phyloP scores from a whole-genome alignment of 2,888 invertebrate genomes.

The Ophion obscuratus region DNA sequence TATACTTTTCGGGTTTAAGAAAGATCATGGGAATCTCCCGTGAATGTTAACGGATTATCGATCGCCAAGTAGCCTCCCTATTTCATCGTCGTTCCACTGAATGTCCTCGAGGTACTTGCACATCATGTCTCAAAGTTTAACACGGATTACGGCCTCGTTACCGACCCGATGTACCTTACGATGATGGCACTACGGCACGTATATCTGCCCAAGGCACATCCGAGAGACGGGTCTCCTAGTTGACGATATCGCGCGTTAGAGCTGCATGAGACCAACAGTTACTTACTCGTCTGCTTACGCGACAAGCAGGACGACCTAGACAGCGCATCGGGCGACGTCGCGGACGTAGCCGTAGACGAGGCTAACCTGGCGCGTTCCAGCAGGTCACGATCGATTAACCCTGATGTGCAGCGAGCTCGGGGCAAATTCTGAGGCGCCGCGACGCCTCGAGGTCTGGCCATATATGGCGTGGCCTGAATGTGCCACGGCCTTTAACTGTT shows the following conservation, averaged over 20 bases:
- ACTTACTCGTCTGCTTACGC: conserved; percentile 57
- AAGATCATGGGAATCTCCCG: conserved; percentile 16
- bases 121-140: conserved; percentile 29
- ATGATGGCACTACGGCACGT: conserved; percentile 17
- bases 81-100: background rate
- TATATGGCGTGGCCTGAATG: conserved; percentile 57
- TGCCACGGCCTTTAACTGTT: conserved; percentile 27
- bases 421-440: conserved; percentile 60
- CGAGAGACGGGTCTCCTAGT: conserved; percentile 46
- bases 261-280: conserved; percentile 42
- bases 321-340: conserved; percentile 22
- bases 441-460: conserved; percentile 62
- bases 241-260: conserved; percentile 50
- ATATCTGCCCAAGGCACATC: conserved; percentile 11
- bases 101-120: background rate
- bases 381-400: conserved; percentile 68
- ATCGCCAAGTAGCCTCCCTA: background rate
- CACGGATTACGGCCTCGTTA: conserved; percentile 46
- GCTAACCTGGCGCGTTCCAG: conserved; percentile 62
- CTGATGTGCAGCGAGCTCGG: conserved; percentile 59
- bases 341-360: conserved; percentile 41
- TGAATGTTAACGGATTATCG: conserved; percentile 26
- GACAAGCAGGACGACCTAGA: conserved; percentile 51
- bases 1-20: background rate
- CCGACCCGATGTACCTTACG: conserved; percentile 39